Evolutionary conservation across 2,888 invertebrate genomes (phyloP), one percentile per base, ranked within the genome.

Genomic region (Platynereis dumerilii): DNA sequence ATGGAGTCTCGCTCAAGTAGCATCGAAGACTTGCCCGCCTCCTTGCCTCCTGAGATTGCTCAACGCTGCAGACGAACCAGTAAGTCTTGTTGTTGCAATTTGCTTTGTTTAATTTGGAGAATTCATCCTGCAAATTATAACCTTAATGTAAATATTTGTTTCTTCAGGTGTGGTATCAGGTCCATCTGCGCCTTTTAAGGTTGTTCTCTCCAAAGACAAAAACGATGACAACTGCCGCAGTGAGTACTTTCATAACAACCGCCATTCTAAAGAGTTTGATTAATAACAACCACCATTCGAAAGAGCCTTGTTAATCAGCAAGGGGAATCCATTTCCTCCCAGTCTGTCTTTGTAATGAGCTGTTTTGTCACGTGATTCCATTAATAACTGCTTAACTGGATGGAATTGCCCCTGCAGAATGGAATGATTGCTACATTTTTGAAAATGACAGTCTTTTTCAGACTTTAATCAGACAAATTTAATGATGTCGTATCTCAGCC

Each of bases 121-220:
- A 34, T 5, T 34, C 34, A 34, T 34, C 12, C 34, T 34, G 5
- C 12, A 34, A 34, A 34, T n/a, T 5, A 34, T 34, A 7, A 12
- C 34, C 12, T 34, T 34, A 7, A 34, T 34, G 5, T 34, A 12
- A 34, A 34, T 12, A 34, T 34, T 12, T 34, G 7, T 34, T 34
- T 34, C 12, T 34, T 12, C 34, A 34, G 34, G 34, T 34, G 34
- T 34, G 34, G 34, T 34, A 34, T 34, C 34, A 5, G 34, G 34
- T 34, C 34, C 34, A 34, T 34, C 34, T 34, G 34, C 34, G 5
- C 34, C 34, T 34, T 34, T 34, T 34, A 34, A 34, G 34, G 74
- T 80, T n/a, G 69, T 78, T 34, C 53, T 80, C 5, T 75, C 78
- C 53, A 68, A 74, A 63, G 77, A 78, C 65, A 72, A 67, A 20